Evolutionary conservation across 2,888 invertebrate species (phyloP).

Genomic region (Tenthredo distinguenda): DNA sequence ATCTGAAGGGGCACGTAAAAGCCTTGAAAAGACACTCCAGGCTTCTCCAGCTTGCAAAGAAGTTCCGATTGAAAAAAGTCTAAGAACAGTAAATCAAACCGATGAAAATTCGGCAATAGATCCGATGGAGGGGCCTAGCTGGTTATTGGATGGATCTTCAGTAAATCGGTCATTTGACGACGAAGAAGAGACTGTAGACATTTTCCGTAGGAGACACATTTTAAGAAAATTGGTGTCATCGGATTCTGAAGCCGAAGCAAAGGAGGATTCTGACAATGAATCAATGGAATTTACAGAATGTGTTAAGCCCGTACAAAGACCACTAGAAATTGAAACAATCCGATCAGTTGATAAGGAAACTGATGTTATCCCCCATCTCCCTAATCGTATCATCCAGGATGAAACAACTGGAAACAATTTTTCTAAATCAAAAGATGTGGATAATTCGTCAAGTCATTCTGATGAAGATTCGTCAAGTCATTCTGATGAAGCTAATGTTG

Average conservation of each 20-base stretch:
- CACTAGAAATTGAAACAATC: neutral
- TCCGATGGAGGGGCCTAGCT: slow-evolving; percentile 75
- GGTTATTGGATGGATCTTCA: slow-evolving; percentile 65
- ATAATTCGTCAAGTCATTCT: neutral
- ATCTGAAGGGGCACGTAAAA: neutral
- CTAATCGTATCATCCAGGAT: neutral
- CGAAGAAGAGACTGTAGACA: slow-evolving; percentile 56
- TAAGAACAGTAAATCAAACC: neutral
- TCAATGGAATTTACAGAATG: slow-evolving; percentile 53
- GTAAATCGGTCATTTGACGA: neutral
- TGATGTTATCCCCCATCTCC: neutral
- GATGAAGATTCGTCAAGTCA: neutral
- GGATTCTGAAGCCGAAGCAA: slow-evolving; percentile 10
- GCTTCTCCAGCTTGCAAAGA: neutral
- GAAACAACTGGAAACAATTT: neutral
- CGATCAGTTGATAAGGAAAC: neutral
- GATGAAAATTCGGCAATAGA: slow-evolving; percentile 58
- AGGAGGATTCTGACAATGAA: neutral
- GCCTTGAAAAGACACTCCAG: neutral
- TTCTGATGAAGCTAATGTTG: neutral
- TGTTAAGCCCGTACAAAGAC: neutral
- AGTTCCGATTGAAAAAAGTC: neutral
- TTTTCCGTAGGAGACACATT: slow-evolving; percentile 16
- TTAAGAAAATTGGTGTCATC: neutral
- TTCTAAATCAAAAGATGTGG: neutral